A percentile compares a stretch with the other conserved stretches of the same genome.
Evolutionary conservation across 92 coral and sea anemone species (phyloP).

Genomic region (Zoanthus solanderi): DNA sequence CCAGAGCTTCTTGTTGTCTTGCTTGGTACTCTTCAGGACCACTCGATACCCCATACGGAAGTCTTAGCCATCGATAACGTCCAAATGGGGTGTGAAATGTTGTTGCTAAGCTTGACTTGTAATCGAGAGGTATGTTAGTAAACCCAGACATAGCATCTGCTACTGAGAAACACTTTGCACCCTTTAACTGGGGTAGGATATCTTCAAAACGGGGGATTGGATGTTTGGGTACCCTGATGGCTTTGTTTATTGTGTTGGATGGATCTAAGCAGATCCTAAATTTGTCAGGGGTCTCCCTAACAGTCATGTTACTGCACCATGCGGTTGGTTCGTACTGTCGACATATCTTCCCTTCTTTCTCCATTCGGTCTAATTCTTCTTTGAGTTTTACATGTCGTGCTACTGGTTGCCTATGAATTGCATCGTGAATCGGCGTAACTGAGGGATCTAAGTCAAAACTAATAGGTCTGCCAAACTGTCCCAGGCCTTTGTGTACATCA

Average conservation of each 20-base stretch:
- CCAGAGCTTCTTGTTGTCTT: slow-evolving; percentile 55
- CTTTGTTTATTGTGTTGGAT: slow-evolving; percentile 54
- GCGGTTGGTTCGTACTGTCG: slow-evolving; percentile 40
- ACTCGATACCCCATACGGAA: slow-evolving; percentile 47
- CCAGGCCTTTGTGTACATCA: slow-evolving; percentile 51
- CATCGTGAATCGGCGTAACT: slow-evolving; percentile 42
- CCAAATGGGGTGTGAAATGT: slow-evolving; percentile 20
- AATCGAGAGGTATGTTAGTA: slow-evolving; percentile 49
- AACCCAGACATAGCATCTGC: slow-evolving; percentile 65
- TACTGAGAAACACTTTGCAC: slow-evolving; percentile 57
- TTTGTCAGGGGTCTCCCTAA: slow-evolving; percentile 47
- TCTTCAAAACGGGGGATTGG: slow-evolving; percentile 55
- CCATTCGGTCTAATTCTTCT: slow-evolving; percentile 49
- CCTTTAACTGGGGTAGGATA: slow-evolving; percentile 37
- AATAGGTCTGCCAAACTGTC: slow-evolving; percentile 48
- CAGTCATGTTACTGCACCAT: slow-evolving; percentile 54
- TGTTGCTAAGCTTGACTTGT: slow-evolving; percentile 43
- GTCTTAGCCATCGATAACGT: slow-evolving; percentile 44
- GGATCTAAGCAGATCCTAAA: slow-evolving; percentile 52
- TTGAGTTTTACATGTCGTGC: slow-evolving; percentile 49
- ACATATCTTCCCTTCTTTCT: slow-evolving; percentile 45
- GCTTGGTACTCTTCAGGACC: slow-evolving; percentile 53
- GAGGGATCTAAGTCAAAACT: slow-evolving; percentile 22
- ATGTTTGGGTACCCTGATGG: slow-evolving; percentile 54
- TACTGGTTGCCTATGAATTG: slow-evolving; percentile 49